These are phyloP conservation scores for Oreochromis niloticus DNA, from an alignment of 2,113 vertebrate genomes.

Conservation along the genomic window DNA sequence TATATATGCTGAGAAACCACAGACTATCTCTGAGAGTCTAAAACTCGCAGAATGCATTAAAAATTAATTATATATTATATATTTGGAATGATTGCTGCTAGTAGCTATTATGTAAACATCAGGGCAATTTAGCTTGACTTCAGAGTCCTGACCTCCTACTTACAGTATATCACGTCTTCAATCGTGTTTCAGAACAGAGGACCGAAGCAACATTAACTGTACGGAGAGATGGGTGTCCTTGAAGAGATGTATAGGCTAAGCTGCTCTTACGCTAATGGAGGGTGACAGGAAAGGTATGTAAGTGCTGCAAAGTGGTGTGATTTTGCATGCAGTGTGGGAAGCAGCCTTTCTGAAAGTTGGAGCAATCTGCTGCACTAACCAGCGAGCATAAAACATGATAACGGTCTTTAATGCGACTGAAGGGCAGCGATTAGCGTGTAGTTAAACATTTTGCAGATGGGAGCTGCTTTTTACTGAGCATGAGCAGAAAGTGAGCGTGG, in stretches of 20 bases:
- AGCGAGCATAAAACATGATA: not conserved
- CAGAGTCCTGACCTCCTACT: not conserved
- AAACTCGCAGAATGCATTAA: not conserved
- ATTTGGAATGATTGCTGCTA: not conserved
- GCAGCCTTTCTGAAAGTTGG: not conserved
- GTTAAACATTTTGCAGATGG: not conserved
- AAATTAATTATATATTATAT: not conserved
- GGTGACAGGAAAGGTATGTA: not conserved
- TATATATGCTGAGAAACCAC: not conserved
- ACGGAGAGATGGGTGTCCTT: not conserved
- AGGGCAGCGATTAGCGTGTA: not conserved
- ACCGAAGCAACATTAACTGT: not conserved
- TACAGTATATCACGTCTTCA: not conserved
- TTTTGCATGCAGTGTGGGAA: not conserved
- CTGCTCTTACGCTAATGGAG: not conserved
- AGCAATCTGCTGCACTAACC: not conserved
- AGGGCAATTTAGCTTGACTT: conserved; percentile 24
- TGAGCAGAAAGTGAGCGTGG: not conserved
- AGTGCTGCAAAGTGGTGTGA: not conserved
- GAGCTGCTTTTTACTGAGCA: not conserved
- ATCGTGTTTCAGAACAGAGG: not conserved
- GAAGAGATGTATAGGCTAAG: not conserved
- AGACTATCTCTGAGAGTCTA: not conserved
- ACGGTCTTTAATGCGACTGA: not conserved
- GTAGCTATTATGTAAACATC: not conserved